phyloP scores from a whole-genome alignment of 2,888 invertebrate species.

The Sesia bembeciformis region DNA sequence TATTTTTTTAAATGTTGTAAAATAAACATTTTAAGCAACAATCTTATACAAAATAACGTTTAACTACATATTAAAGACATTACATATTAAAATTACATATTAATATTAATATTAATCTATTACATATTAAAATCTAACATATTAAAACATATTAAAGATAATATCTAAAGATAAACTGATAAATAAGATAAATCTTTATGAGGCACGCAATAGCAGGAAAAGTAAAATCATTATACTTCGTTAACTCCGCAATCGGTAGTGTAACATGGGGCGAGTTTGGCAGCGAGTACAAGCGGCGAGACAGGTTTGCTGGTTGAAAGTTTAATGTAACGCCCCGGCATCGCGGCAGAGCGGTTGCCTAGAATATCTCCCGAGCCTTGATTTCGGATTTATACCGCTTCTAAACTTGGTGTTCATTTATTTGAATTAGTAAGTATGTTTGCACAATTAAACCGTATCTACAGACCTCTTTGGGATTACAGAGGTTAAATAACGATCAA shows the following conservation, averaged over 20 bases:
- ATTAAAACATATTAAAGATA: too few species aligned
- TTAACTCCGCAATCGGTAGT: constrained; percentile 22
- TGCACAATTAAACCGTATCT: background rate
- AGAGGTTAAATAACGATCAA: too few species aligned
- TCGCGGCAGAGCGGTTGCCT: constrained; percentile 30
- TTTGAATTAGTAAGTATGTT: constrained; percentile 31
- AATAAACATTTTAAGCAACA: too few species aligned
- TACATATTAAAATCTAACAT: too few species aligned
- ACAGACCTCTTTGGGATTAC: background rate
- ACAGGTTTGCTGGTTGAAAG: constrained; percentile 40
- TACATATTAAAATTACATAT: too few species aligned
- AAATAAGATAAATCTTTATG: too few species aligned
- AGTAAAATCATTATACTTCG: background rate
- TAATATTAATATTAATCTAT: too few species aligned
- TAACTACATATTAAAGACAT: too few species aligned
- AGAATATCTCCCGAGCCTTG: constrained; percentile 40
- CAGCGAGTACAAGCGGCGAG: constrained; percentile 21
- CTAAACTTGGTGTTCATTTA: constrained; percentile 41
- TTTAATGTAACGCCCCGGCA: constrained; percentile 49
- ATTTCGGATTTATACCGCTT: constrained; percentile 44
- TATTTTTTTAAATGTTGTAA: too few species aligned
- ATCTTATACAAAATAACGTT: too few species aligned
- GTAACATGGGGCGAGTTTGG: constrained; percentile 41
- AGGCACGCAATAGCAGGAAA: too few species aligned
- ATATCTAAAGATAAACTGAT: too few species aligned